These are phyloP conservation scores for Pelobates fuscus DNA, from an alignment of 2,113 vertebrate genomes.

Conservation along the genomic window DNA sequence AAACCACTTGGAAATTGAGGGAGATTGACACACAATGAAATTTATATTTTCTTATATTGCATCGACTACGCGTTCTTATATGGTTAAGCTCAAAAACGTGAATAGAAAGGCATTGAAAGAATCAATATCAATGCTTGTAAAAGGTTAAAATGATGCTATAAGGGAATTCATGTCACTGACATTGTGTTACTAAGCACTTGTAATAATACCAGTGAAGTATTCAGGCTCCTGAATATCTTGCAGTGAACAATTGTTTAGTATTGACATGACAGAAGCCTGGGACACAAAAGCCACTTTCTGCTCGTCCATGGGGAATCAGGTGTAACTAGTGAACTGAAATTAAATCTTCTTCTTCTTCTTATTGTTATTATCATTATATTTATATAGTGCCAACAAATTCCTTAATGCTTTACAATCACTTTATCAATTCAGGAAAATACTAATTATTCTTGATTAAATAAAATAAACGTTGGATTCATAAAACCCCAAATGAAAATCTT, in stretches of 20 bases:
- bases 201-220: slow-evolving; percentile 57
- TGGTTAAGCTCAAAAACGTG: slow-evolving; percentile 56
- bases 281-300: slow-evolving; percentile 45
- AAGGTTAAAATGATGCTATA: slow-evolving; percentile 54
- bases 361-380: no score
- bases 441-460: slow-evolving; percentile 10
- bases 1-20: no score
- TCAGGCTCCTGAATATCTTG: slow-evolving; percentile 44
- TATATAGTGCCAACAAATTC: no score
- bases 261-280: slow-evolving; percentile 33
- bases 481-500: not conserved
- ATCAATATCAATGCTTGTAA: slow-evolving; percentile 56
- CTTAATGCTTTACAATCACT: no score
- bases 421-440: slow-evolving; percentile 10
- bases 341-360: no score
- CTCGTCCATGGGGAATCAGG: slow-evolving; percentile 37
- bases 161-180: slow-evolving; percentile 57
- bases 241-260: slow-evolving; percentile 41
- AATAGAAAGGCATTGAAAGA: slow-evolving; percentile 56
- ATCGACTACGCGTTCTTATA: not conserved
- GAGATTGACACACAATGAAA: no score
- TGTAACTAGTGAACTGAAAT: slow-evolving; percentile 48
- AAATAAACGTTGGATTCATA: not conserved
- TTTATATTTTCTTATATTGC: no score
- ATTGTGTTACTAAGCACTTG: slow-evolving; percentile 55